Evolutionary conservation across 2,797 vertebrate species (phyloP), one percentile per base, ranked within the genome.

Genomic region (Antrozous pallidus): DNA sequence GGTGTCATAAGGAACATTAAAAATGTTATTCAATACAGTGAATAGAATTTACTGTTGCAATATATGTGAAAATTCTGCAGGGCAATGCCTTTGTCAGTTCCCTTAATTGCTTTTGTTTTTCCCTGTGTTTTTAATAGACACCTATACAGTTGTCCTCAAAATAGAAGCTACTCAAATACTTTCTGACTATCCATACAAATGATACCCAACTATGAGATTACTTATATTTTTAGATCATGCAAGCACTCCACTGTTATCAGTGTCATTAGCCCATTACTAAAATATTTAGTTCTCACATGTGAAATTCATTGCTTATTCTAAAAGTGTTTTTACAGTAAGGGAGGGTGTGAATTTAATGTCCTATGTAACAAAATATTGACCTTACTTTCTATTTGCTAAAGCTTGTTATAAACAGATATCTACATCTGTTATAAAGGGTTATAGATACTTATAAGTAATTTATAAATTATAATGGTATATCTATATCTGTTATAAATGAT

Each of bases 1-100:
- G 3, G 16, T 49, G 7, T 70, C n/a, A 91, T 8, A 74, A 33
- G 4, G 12, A 42, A 89, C 45, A 49, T 24, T 45, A 36, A 24
- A 78, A 94, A 94, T 89, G 51, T 84, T 73, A 92, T 78, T 94
- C 22, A 69, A 85, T 26, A 77, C 6, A 49, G 2, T 73, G 12
- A 75, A 22, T 47, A 51, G 42, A 79, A 78, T 49, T 88, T 36
- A 51, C 16, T 61, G 0, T 71, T 54, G 70, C 45, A 61, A 85
- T 31, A 8, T n/a, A 63, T 51, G 54, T 6, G 73, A 33, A 58
- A 91, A 77, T 81, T 56, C 40, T 51, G 40, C 22, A 70, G 20
- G 6, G 16, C 6, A 88, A 73, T 77, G 33, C 24, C 67, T 81
- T 85, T 49, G 12, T 88, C 6, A 67, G 70, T 18, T 75, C 20